These are phyloP conservation scores for Craseonycteris thonglongyai DNA, from an alignment of 2,113 vertebrate genomes.

Conservation along the genomic window DNA sequence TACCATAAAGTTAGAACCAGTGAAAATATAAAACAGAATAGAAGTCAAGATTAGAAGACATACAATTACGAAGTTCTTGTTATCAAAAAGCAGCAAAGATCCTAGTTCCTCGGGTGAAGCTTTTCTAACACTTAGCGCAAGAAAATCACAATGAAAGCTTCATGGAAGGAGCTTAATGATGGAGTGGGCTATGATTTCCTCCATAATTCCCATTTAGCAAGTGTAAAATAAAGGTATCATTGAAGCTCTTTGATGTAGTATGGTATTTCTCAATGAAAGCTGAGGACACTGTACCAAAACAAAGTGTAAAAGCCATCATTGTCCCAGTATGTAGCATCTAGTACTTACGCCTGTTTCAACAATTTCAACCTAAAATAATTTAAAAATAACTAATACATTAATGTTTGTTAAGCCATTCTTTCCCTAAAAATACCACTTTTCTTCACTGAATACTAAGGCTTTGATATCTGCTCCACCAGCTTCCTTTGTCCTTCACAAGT, in stretches of 20 bases:
- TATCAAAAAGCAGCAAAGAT: background rate
- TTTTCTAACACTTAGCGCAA: background rate
- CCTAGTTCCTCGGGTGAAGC: background rate
- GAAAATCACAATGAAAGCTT: background rate
- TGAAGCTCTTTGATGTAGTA: background rate
- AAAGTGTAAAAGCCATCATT: background rate
- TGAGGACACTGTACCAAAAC: background rate
- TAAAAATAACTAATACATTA: background rate
- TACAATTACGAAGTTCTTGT: background rate
- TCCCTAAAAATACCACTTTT: background rate
- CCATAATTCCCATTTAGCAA: background rate
- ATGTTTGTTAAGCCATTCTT: background rate
- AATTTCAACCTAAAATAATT: background rate
- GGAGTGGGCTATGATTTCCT: background rate
- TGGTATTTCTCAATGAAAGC: background rate
- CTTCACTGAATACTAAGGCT: background rate
- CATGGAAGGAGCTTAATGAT: background rate
- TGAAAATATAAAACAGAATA: background rate
- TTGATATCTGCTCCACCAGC: background rate
- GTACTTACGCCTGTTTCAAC: constrained; percentile 1
- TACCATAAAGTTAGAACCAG: background rate
- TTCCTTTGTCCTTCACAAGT: background rate
- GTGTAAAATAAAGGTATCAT: background rate
- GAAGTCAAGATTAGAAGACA: background rate
- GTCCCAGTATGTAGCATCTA: background rate